These are phyloP conservation scores for Hippoglossus hippoglossus DNA, from an alignment of 2,797 vertebrate genomes.

Conservation along the genomic window DNA sequence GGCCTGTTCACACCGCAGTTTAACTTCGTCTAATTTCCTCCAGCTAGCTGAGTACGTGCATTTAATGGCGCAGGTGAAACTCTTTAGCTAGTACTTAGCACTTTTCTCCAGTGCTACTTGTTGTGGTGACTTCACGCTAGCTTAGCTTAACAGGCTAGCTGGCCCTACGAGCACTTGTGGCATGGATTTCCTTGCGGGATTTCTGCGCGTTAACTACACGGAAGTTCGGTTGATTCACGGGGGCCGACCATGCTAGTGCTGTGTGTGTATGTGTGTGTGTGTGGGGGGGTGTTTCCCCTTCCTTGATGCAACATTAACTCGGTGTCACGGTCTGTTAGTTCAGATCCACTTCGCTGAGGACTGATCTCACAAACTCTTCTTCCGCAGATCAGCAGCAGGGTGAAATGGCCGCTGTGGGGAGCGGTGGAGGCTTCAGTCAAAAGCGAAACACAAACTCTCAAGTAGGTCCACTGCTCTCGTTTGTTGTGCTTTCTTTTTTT, in stretches of 20 bases:
- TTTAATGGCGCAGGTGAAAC: neutral
- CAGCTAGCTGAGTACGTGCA: neutral
- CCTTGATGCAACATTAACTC: neutral
- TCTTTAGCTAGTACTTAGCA: conserved; percentile 1
- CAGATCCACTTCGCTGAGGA: conserved; percentile 12
- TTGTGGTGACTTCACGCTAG: conserved; percentile 61
- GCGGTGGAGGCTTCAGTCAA: conserved; percentile 81
- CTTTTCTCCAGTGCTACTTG: conserved; percentile 35
- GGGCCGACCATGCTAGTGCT: neutral
- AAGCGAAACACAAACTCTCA: conserved; percentile 83
- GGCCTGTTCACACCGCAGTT: neutral
- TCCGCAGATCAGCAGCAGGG: conserved; percentile 85
- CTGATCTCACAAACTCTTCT: conserved; percentile 69
- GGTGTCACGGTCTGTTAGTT: neutral
- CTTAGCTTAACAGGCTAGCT: conserved; percentile 68
- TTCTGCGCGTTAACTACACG: neutral
- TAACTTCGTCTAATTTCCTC: neutral
- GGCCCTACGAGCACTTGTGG: conserved; percentile 56
- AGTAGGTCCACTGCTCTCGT: conserved; percentile 67
- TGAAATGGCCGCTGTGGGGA: conserved; percentile 86
- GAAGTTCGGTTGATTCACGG: neutral
- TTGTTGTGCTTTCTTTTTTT: neutral
- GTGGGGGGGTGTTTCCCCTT: too few species aligned
- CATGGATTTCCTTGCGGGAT: conserved; percentile 9
- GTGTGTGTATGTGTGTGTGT: too few species aligned